Percentiles rank a stretch among this genome's conserved stretches.
Conservation (phyloP, 2,113 vertebrate genomes). For the Solea senegalensis region DNA sequence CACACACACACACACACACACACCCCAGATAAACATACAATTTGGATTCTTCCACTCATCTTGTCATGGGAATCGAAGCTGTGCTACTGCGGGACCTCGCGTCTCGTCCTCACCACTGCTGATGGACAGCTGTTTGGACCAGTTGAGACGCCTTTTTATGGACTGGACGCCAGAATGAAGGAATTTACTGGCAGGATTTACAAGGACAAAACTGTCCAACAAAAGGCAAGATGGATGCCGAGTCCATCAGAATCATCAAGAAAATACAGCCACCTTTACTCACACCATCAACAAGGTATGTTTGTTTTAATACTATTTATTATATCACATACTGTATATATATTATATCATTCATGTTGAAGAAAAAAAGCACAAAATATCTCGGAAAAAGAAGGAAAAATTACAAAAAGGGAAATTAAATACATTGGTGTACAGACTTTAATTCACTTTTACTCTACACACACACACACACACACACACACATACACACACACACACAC, state of each 20-base stretch:
- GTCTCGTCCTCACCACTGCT: conserved; percentile 20
- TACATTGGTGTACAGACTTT: too few relatives aligned
- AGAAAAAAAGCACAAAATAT: too few relatives aligned
- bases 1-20: too few relatives aligned
- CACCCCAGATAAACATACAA: conserved; percentile 40
- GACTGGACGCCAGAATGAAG: conserved; percentile 31
- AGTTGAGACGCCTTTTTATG: conserved; percentile 18
- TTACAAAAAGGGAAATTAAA: too few relatives aligned
- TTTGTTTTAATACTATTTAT: neutral
- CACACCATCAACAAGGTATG: conserved; percentile 49
- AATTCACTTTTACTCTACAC: too few relatives aligned
- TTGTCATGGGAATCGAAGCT: conserved; percentile 9
- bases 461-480: too few relatives aligned
- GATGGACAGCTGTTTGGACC: conserved; percentile 47
- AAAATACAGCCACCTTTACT: conserved; percentile 21
- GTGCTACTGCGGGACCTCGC: conserved; percentile 10
- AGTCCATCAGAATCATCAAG: conserved; percentile 28
- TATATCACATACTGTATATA: too few relatives aligned
- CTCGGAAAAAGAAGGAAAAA: too few relatives aligned
- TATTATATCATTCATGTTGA: too few relatives aligned
- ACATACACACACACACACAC: too few relatives aligned
- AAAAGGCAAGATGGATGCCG: conserved; percentile 19
- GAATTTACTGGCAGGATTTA: conserved; percentile 22
- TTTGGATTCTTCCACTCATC: conserved; percentile 62
- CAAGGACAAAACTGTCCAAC: conserved; percentile 12